Evolutionary conservation across 1,140 invertebrate species (phyloP).

Genomic region (Tetramorium parvispinum): DNA sequence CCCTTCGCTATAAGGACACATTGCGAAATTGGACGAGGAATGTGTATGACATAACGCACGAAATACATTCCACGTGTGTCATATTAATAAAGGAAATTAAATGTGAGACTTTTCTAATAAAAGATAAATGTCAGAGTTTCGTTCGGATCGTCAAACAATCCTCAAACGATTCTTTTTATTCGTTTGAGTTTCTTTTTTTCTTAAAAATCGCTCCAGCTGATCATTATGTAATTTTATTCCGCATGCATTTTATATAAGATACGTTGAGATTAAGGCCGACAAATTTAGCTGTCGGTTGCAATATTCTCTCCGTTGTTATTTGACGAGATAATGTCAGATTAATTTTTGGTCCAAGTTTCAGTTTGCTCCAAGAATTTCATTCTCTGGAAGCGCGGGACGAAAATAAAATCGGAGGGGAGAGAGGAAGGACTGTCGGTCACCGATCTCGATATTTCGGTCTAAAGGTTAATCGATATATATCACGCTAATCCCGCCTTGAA

Average conservation of each 20-base stretch:
- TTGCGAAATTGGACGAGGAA: not conserved
- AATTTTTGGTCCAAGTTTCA: not conserved
- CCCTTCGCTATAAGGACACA: not conserved
- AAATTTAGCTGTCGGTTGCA: not conserved
- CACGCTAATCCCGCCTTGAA: not conserved
- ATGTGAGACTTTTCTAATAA: not conserved
- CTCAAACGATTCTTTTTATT: not conserved
- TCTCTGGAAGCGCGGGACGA: not conserved
- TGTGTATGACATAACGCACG: conserved; percentile 7
- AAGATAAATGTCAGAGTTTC: not conserved
- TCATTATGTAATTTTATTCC: not conserved
- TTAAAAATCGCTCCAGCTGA: not conserved
- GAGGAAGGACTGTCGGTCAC: not conserved
- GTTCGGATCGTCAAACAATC: not conserved
- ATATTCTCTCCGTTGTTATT: not conserved
- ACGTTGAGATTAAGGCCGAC: not conserved
- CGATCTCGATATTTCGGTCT: not conserved
- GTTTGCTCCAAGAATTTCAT: not conserved
- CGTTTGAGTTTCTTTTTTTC: not conserved
- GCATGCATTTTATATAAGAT: not conserved
- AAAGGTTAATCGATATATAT: not conserved
- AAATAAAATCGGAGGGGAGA: not conserved
- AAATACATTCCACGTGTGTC: not conserved
- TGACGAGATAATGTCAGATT: not conserved
- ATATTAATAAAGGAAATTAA: not conserved